phyloP scores from a whole-genome alignment of 1,140 invertebrate genomes.

The Drosophila bocqueti region DNA sequence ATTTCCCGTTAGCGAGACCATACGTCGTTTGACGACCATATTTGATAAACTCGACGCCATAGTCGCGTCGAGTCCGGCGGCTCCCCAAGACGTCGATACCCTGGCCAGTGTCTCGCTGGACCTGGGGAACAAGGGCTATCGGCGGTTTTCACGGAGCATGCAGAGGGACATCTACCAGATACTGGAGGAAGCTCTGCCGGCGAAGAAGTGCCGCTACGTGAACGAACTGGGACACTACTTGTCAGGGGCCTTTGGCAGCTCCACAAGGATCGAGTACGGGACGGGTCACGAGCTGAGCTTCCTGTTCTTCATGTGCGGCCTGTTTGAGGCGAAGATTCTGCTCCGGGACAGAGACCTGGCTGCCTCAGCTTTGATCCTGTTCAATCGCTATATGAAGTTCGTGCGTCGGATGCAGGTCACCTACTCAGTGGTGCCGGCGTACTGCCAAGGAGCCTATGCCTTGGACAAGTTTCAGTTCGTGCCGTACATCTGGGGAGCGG shows the following conservation, averaged over 20 bases:
- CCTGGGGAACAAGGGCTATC: conserved; percentile 19
- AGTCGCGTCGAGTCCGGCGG: conserved; percentile 6
- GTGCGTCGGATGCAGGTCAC: conserved; percentile 51
- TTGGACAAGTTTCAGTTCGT: conserved; percentile 65
- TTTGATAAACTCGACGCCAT: conserved; percentile 46
- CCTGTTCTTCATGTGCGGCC: conserved; percentile 49
- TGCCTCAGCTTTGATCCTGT: conserved; percentile 55
- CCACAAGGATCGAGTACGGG: conserved; percentile 55
- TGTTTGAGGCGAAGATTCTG: conserved; percentile 49
- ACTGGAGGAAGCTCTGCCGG: conserved; percentile 48
- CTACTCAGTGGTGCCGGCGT: conserved; percentile 36
- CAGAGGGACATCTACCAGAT: conserved; percentile 40
- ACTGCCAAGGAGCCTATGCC: conserved; percentile 48
- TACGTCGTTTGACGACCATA: conserved; percentile 29
- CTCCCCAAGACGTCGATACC: background rate
- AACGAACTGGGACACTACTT: conserved; percentile 60
- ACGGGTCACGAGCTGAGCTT: conserved; percentile 57
- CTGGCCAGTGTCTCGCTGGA: background rate
- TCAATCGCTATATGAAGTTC: conserved; percentile 49
- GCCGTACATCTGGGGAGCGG: conserved; percentile 57
- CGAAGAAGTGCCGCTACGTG: conserved; percentile 37
- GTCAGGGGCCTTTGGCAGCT: conserved; percentile 47
- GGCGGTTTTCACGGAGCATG: conserved; percentile 47
- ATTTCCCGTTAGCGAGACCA: conserved; percentile 33
- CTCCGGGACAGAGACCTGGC: conserved; percentile 15